A percentile compares a stretch with the other conserved stretches of the same genome.
These are phyloP conservation scores for Sphenopsis melanotis DNA, from an alignment of 2,797 vertebrate genomes.

Conservation along the genomic window DNA sequence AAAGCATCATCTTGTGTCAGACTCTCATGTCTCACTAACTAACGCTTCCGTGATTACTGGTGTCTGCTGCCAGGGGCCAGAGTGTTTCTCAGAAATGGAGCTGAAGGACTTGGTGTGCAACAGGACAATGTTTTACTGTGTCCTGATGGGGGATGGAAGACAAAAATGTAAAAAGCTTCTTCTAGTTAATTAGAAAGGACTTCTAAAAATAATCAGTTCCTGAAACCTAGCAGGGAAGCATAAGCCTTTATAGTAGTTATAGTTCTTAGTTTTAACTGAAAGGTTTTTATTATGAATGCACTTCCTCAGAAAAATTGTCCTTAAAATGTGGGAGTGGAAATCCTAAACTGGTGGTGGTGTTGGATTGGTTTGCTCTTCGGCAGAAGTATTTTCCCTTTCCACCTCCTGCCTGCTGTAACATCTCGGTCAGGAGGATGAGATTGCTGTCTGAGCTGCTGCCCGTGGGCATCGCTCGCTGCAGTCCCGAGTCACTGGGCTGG, in stretches of 20 bases:
- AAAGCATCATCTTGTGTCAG: neutral
- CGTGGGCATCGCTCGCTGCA: fast-evolving
- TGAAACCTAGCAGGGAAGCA: neutral
- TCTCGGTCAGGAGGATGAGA: neutral
- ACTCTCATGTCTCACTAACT: neutral
- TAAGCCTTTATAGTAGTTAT: neutral
- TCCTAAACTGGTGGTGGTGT: fast-evolving
- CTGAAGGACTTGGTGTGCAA: neutral
- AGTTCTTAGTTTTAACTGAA: neutral
- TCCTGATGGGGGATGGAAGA: neutral
- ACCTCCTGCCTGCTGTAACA: neutral
- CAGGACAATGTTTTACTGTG: neutral
- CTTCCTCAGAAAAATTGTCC: neutral
- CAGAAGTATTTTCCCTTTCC: neutral
- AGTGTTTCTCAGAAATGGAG: neutral
- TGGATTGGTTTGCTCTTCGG: neutral
- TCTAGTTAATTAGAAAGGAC: neutral
- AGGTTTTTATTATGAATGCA: neutral
- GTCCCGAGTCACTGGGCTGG: neutral
- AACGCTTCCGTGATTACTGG: neutral
- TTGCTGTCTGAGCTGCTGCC: neutral
- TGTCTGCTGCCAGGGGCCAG: neutral
- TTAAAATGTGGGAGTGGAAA: neutral
- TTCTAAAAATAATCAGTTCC: neutral
- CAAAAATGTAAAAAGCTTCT: neutral